Conservation (phyloP, 2,113 vertebrate genomes). For the Illadopsis cleaveri region DNA sequence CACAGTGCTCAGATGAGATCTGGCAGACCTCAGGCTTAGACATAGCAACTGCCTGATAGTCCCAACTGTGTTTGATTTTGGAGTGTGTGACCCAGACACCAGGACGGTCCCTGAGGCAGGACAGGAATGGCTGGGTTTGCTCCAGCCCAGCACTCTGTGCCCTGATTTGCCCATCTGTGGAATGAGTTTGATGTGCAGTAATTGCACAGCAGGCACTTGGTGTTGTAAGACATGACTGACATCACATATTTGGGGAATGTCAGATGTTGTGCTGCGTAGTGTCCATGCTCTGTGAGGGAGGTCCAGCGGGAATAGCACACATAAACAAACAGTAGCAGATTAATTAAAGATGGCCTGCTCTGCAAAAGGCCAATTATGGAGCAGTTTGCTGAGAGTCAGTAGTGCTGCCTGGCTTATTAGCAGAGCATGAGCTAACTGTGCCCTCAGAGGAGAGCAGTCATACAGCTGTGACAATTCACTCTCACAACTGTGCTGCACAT, state of each 20-base stretch:
- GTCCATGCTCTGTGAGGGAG: not conserved
- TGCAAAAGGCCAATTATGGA: constrained; percentile 6
- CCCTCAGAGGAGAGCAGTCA: not conserved
- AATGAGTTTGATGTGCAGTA: not conserved
- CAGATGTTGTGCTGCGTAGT: not conserved
- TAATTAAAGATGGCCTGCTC: constrained; percentile 37
- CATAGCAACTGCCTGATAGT: rapidly evolving
- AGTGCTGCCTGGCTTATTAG: not conserved
- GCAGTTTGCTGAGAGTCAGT: not conserved
- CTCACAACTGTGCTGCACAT: not conserved
- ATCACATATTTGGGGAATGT: not conserved
- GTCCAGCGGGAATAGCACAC: not conserved
- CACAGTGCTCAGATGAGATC: not conserved
- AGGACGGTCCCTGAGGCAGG: not conserved
- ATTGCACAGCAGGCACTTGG: not conserved
- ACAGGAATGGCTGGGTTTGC: not conserved
- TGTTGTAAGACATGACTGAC: not conserved
- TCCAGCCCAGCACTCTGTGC: not conserved
- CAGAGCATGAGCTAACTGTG: not conserved
- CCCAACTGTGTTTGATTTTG: not conserved
- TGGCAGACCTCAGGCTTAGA: not conserved
- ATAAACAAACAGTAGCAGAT: constrained; percentile 16
- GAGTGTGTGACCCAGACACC: not conserved
- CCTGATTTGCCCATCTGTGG: not conserved
- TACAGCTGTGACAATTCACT: not conserved